phyloP scores from a whole-genome alignment of 2,113 vertebrate genomes.

The Noturus placidus region DNA sequence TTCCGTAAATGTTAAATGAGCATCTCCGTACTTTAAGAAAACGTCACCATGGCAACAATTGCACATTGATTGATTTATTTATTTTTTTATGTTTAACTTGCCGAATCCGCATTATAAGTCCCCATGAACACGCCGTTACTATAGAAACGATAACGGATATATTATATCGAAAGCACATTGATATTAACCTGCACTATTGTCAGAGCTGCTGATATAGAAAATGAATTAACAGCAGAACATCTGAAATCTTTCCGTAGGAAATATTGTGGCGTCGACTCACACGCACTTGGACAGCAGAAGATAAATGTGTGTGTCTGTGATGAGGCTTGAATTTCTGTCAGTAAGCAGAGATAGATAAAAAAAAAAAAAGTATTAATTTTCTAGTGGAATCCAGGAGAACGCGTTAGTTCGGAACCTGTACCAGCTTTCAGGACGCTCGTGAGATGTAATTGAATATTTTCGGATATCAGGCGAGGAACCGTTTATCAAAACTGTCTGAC shows the following conservation, averaged over 20 bases:
- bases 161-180: neutral
- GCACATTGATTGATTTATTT: too few species aligned
- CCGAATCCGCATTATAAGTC: too few species aligned
- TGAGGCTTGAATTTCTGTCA: neutral
- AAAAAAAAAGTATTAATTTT: neutral
- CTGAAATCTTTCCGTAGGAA: constrained; percentile 1
- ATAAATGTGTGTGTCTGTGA: neutral
- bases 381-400: constrained; percentile 5
- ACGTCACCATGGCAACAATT: too few species aligned
- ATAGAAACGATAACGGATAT: too few species aligned
- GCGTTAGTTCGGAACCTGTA: constrained; percentile 53
- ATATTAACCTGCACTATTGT: neutral
- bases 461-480: constrained; percentile 53
- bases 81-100: too few species aligned
- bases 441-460: constrained; percentile 60
- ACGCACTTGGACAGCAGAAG: constrained; percentile 1
- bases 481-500: constrained; percentile 55
- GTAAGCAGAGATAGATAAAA: neutral
- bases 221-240: neutral
- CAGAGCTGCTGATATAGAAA: neutral
- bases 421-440: constrained; percentile 40
- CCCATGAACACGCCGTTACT: too few species aligned
- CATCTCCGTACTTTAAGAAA: too few species aligned
- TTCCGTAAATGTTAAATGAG: too few species aligned
- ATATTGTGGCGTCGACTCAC: neutral